Base-by-base conservation (phyloP, 2,888 invertebrate genomes). In the Megaustenia siamemsis region DNA sequence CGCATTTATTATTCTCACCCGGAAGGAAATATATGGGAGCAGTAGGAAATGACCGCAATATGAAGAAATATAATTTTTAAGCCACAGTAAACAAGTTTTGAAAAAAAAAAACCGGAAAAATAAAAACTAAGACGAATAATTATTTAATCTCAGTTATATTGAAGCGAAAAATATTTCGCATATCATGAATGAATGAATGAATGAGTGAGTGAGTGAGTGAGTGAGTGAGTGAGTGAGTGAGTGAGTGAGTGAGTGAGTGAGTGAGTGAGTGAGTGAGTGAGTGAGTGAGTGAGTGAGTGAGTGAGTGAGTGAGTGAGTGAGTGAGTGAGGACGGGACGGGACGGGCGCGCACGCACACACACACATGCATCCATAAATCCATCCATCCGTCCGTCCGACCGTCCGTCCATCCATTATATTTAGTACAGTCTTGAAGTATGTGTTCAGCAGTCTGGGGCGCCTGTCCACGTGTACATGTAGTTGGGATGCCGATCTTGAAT, bases 221-320 rank as follows among this genome's bases (percentile, higher is more conserved):
- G 24, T 35, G 45, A 63, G 18, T 28, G 32, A 43, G 66, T 24
- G n/a, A 79, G 40, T 8, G n/a, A 76, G 45, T 18, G 53, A 77
- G 45, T 45, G 56, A 77, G 53, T 45, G 56, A 77, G 77, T 45
- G 28, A 53, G 77, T 45, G 28, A 77, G 77, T 45, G 77, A 77
- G 56, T 53, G 49, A 77, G 53, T 45, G 77, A 77, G 77, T 45
- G 73, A 73, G 71, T 35, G 73, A 56, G 56, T 43, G 38, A 56
- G 60, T 45, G 45, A 69, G 73, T 43, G 69, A 69, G 69, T 43
- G 71, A 69, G 60, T 24, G 82, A 69, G 56, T 43, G 56, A 49
- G 49, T 49, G 49, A 49, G 49, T n/a, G 53, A n/a, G 53, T n/a
- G n/a, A n/a, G n/a, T n/a, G n/a, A n/a, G n/a, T n/a, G n/a, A 53